A percentile compares a stretch with the other conserved stretches of the same genome.
phyloP scores from a whole-genome alignment of 2,888 invertebrate species.

The Cancer borealis region DNA sequence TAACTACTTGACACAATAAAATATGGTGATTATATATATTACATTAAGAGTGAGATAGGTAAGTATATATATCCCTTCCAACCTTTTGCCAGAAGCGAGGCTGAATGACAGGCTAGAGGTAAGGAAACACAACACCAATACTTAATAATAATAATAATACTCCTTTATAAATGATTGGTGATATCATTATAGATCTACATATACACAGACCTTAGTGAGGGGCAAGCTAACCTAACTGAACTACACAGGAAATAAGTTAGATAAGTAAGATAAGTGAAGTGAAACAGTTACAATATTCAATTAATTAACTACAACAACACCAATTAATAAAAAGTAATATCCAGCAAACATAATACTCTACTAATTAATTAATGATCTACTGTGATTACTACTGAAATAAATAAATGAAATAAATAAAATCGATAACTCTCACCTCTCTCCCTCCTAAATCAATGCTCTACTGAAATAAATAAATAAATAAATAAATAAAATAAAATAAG shows the following conservation, averaged over 20 bases:
- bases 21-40: not conserved
- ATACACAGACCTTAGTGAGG: too few relatives aligned
- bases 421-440: too few relatives aligned
- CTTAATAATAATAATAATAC: constrained; percentile 3
- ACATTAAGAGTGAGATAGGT: not conserved
- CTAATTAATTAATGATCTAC: too few relatives aligned
- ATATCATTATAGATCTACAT: not conserved
- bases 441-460: not conserved
- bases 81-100: constrained; percentile 41
- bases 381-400: too few relatives aligned
- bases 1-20: not conserved
- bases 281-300: too few relatives aligned
- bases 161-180: not conserved
- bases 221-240: too few relatives aligned
- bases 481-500: not conserved
- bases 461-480: not conserved
- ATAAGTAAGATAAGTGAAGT: too few relatives aligned
- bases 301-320: too few relatives aligned
- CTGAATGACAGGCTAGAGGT: constrained; percentile 47
- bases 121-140: not conserved
- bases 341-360: too few relatives aligned
- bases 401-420: too few relatives aligned
- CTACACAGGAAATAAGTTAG: too few relatives aligned
- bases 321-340: too few relatives aligned
- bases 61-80: not conserved